phyloP scores from a whole-genome alignment of 2,797 vertebrate species.

The Tokudaia muenninki region DNA sequence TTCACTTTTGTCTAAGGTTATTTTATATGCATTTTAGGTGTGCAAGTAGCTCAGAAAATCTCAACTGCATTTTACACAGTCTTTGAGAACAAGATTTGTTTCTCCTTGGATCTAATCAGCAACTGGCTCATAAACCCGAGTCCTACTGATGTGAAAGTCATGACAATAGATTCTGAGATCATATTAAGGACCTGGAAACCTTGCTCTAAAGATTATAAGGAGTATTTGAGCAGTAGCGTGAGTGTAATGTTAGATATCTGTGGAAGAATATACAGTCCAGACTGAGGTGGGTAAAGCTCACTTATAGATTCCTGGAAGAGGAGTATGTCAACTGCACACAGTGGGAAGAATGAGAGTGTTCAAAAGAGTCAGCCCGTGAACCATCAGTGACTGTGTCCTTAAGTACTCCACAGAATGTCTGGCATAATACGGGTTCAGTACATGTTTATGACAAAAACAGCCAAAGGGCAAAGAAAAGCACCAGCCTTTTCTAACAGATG shows the following conservation, averaged over 20 bases:
- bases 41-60: background rate
- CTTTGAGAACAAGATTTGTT: background rate
- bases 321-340: background rate
- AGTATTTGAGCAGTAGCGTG: fast-evolving
- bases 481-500: background rate
- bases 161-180: background rate
- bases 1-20: background rate
- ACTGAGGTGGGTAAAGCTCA: background rate
- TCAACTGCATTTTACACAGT: background rate
- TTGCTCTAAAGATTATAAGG: background rate
- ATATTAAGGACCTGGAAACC: background rate
- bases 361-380: background rate
- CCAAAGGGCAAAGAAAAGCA: background rate
- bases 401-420: background rate
- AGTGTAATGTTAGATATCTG: background rate
- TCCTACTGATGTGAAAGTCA: background rate
- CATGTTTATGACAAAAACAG: background rate
- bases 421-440: background rate
- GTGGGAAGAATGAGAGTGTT: background rate
- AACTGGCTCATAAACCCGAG: background rate
- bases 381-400: background rate
- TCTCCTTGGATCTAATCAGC: background rate
- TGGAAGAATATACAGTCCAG: background rate
- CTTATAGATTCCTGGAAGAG: background rate
- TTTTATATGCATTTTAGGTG: background rate